A percentile compares a stretch with the other conserved stretches of the same genome.
Conservation (phyloP, 1,140 invertebrate species). For the Caenorhabditis inopinata region DNA sequence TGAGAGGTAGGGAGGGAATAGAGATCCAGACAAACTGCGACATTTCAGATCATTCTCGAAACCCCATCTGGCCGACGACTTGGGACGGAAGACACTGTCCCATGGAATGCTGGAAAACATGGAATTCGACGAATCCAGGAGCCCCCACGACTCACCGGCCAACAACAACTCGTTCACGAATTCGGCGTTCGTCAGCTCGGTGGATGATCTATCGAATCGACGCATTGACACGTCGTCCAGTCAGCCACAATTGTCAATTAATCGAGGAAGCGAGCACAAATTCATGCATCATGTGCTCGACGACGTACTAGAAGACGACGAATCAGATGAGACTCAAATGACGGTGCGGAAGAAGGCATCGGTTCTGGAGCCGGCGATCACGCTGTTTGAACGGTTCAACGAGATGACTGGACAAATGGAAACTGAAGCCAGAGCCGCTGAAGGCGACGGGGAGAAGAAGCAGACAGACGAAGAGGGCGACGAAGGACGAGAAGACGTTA, state of each 20-base stretch:
- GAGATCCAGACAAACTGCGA: not conserved
- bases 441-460: not conserved
- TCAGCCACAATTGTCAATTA: not conserved
- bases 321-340: conserved; percentile 27
- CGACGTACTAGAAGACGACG: conserved; percentile 40
- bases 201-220: not conserved
- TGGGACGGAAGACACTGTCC: conserved; percentile 33
- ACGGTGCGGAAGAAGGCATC: conserved; percentile 11
- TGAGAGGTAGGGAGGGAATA: conserved; percentile 35
- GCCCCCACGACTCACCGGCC: not conserved
- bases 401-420: not conserved
- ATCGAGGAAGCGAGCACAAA: conserved; percentile 13
- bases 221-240: not conserved
- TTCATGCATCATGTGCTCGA: conserved; percentile 40
- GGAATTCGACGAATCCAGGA: not conserved
- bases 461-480: not conserved
- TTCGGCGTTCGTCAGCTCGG: conserved; percentile 8
- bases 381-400: not conserved
- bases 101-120: conserved; percentile 38
- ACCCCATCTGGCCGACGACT: conserved; percentile 19
- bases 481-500: not conserved
- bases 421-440: no score
- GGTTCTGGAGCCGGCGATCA: conserved; percentile 3
- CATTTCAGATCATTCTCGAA: conserved; percentile 43
- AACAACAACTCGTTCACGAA: conserved; percentile 39